These are phyloP conservation scores for Hyperoplus lanceolatus DNA, from an alignment of 2,797 vertebrate species.

Conservation along the genomic window DNA sequence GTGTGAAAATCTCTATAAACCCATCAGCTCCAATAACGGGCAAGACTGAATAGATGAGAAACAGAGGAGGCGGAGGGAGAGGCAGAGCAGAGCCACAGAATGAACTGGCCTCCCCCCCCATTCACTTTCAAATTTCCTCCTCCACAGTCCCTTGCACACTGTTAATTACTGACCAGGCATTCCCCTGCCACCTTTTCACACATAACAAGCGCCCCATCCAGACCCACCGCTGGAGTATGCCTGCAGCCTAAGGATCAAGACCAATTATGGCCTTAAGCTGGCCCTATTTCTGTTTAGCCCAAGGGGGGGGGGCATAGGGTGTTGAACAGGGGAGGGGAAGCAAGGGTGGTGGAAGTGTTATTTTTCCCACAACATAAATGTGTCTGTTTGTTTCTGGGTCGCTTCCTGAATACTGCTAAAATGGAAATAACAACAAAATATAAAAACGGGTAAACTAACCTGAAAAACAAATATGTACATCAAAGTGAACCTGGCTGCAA, in stretches of 20 bases:
- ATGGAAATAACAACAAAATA: slow-evolving; percentile 50
- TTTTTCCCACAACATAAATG: slow-evolving; percentile 83
- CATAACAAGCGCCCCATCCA: slow-evolving; percentile 82
- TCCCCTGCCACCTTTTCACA: slow-evolving; percentile 91
- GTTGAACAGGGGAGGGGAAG: slow-evolving; percentile 68
- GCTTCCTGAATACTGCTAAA: slow-evolving; percentile 55
- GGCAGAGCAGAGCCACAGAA: slow-evolving; percentile 86
- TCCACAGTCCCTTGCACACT: slow-evolving; percentile 96
- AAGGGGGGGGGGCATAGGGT: slow-evolving; percentile 72
- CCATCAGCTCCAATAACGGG: slow-evolving; percentile 97
- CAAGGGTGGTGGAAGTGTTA: slow-evolving; percentile 77
- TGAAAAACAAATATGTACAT: slow-evolving; percentile 13
- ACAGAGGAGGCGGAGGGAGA: slow-evolving; percentile 83
- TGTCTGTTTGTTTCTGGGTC: slow-evolving; percentile 71
- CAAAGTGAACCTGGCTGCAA: background rate
- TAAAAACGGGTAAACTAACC: slow-evolving; percentile 20
- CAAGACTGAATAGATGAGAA: slow-evolving; percentile 92
- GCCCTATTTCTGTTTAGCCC: slow-evolving; percentile 86
- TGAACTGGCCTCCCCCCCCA: slow-evolving; percentile 91
- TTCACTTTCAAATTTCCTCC: slow-evolving; percentile 98
- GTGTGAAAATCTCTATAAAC: slow-evolving; percentile 98
- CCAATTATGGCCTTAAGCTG: slow-evolving; percentile 87
- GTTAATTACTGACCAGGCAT: slow-evolving; percentile 94
- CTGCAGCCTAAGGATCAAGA: slow-evolving; percentile 84
- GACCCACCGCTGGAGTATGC: slow-evolving; percentile 84